phyloP scores from a whole-genome alignment of 1,140 invertebrate species.

The Meloidogyne chitwoodi region DNA sequence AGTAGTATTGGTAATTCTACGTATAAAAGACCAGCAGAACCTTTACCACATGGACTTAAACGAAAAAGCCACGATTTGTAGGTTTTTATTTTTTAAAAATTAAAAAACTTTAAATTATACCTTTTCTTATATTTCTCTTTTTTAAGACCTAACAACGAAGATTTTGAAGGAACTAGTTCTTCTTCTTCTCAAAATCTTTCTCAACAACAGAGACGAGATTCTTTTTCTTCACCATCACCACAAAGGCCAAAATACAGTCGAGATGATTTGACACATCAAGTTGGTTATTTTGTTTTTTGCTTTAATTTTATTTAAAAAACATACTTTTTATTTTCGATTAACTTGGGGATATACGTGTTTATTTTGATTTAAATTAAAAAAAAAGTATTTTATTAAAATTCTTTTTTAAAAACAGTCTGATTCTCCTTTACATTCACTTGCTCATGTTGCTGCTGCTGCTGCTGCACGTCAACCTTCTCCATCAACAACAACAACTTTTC shows the following conservation, averaged over 20 bases:
- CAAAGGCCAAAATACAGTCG: slow-evolving; percentile 11
- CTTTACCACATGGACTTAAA: slow-evolving; percentile 25
- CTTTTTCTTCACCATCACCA: slow-evolving; percentile 14
- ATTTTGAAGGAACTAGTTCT: neutral
- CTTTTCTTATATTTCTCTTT: no score
- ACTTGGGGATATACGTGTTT: no score
- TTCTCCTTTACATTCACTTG: slow-evolving; percentile 26
- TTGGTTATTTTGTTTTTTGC: neutral
- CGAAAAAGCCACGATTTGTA: slow-evolving; percentile 21
- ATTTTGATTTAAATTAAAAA: no score
- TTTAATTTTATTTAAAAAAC: no score
- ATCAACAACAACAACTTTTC: neutral
- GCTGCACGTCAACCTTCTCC: neutral
- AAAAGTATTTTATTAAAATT: no score
- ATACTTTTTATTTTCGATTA: no score
- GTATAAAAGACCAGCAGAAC: slow-evolving; percentile 4
- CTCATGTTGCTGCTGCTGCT: slow-evolving; percentile 18
- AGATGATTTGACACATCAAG: neutral
- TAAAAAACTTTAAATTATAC: neutral
- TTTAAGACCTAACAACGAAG: neutral
- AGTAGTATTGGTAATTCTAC: slow-evolving; percentile 4
- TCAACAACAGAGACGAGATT: neutral
- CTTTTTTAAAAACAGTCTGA: neutral
- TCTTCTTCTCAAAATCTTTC: neutral
- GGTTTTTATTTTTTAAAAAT: neutral